phyloP scores from a whole-genome alignment of 2,113 vertebrate genomes.

The Melanotaenia duboulayi region DNA sequence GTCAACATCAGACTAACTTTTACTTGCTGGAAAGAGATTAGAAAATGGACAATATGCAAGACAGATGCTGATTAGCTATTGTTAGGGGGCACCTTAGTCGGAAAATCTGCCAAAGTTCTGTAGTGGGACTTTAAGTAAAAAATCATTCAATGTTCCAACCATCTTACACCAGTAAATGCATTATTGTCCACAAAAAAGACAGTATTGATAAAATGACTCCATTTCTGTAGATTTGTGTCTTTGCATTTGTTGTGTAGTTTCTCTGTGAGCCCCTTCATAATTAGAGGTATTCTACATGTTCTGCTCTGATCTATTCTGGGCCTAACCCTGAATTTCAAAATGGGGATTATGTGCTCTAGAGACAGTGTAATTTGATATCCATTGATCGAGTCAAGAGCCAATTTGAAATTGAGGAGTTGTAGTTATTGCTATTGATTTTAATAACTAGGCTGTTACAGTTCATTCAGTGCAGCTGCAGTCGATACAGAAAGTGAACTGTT shows the following conservation, averaged over 20 bases:
- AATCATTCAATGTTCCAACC: neutral
- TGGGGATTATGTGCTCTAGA: conserved; percentile 75
- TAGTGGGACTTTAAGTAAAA: too few relatives aligned
- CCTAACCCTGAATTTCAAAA: conserved; percentile 60
- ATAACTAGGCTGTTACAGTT: conserved; percentile 85
- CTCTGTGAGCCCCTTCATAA: conserved; percentile 42
- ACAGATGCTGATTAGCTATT: too few relatives aligned
- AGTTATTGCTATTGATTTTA: conserved; percentile 88
- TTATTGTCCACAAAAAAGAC: conserved; percentile 5
- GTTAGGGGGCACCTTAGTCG: too few relatives aligned
- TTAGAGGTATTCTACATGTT: conserved; percentile 48
- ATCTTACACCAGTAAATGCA: conserved; percentile 7
- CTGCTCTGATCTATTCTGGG: conserved; percentile 60
- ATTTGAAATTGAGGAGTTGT: conserved; percentile 82
- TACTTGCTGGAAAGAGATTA: too few relatives aligned
- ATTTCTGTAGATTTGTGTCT: conserved; percentile 20
- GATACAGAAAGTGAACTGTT: conserved; percentile 59
- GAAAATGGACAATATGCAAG: too few relatives aligned
- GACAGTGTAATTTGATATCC: conserved; percentile 82
- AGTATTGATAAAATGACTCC: conserved; percentile 13
- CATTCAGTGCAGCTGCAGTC: conserved; percentile 72
- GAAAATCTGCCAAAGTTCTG: too few relatives aligned
- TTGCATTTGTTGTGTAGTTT: conserved; percentile 42
- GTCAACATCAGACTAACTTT: too few relatives aligned
- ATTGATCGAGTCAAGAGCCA: conserved; percentile 81